Base-by-base conservation (phyloP, 2,797 vertebrate genomes). In the Myotis myotis region DNA sequence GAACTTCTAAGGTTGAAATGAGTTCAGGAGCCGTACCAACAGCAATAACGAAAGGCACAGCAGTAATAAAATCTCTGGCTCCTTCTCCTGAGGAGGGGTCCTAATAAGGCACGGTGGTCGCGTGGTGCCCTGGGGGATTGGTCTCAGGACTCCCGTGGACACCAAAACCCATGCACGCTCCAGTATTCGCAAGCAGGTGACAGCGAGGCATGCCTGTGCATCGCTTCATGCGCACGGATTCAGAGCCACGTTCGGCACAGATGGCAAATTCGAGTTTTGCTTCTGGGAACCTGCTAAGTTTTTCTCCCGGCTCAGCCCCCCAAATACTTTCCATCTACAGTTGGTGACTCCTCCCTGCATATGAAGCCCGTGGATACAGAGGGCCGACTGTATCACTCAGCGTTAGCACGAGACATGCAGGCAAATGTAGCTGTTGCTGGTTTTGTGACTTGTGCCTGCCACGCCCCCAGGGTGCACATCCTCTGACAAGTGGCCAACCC, bases 331-430 rank as follows among this genome's bases (percentile, higher is more conserved):
- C 44, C 8, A 66, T 23, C 13, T 5, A 5, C 62, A 66, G 30
- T 9, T 83, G 44, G 60, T 49, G 30, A 83, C 1, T 22, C 30
- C 41, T 23, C 2, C 16, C 30, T 17, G 0, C 20, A 44, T 25
- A 13, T n/a, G 13, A 68, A 66, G 25, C 30, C 62, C 5, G 22
- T 66, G 62, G 22, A 44, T 7, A 49, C 8, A 0, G 60, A 66
- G 30, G 44, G 44, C n/a, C 0, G 2, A 78, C 49, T 78, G 20
- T 33, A n/a, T 12, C n/a, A 17, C 23, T 33, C 8, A 36, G 53
- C 25, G 51, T 22, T 2, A 41, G 55, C 28, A 60, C 17, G 15
- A 47, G 41, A 17, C 0, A 0, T 2, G 4, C 1, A 25, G 41
- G 10, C 55, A 28, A 57, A 3, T 3, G 7, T 0, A 71, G 76